A percentile compares a stretch with the other conserved stretches of the same genome.
These are phyloP conservation scores for Perdix hodgsoniae DNA, from an alignment of 2,797 vertebrate genomes.

Conservation along the genomic window DNA sequence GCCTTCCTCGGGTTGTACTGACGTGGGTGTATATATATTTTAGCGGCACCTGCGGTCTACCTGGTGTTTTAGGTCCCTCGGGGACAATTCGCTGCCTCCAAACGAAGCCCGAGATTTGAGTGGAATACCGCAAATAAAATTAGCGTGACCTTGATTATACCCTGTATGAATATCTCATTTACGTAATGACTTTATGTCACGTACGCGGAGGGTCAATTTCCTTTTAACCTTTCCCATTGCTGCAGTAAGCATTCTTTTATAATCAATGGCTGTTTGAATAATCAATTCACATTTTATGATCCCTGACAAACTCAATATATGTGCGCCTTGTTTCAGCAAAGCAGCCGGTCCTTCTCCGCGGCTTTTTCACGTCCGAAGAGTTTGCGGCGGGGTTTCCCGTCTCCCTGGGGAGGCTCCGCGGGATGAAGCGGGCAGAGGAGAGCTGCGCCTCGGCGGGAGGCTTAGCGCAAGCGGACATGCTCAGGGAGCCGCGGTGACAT, in stretches of 20 bases:
- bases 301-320: constrained; percentile 79
- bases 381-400: neutral
- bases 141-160: constrained; percentile 80
- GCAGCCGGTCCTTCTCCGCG: neutral
- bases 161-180: constrained; percentile 84
- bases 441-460: neutral
- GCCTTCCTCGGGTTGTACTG: neutral
- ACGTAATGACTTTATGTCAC: constrained; percentile 87
- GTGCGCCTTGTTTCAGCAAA: constrained; percentile 49
- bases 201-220: constrained; percentile 83
- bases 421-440: neutral
- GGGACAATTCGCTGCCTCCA: constrained; percentile 3
- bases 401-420: neutral
- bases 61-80: neutral
- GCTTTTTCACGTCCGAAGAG: neutral
- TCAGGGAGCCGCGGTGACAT: neutral
- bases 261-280: constrained; percentile 84
- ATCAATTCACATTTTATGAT: constrained; percentile 85
- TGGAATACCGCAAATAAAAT: constrained; percentile 71
- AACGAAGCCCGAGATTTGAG: constrained; percentile 40
- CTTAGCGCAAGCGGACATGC: neutral
- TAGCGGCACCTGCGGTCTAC: neutral
- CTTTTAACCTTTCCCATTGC: constrained; percentile 84
- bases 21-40: neutral
- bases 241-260: constrained; percentile 84